Percentiles rank a stretch among this genome's conserved stretches.
phyloP scores from a whole-genome alignment of 2,888 invertebrate genomes.

The Sarcophaga subvicina region DNA sequence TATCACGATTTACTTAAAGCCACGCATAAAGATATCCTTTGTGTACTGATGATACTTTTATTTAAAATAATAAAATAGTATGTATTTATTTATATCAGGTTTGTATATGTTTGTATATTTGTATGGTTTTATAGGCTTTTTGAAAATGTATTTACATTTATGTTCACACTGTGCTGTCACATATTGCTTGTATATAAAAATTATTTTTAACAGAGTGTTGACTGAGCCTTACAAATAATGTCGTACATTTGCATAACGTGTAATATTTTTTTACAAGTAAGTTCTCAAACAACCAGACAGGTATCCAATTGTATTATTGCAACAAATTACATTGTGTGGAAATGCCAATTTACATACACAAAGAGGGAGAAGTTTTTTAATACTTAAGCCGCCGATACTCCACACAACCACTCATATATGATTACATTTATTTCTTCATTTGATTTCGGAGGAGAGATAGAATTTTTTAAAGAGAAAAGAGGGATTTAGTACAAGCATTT shows the following conservation, averaged over 20 bases:
- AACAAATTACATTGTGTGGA: slow-evolving; percentile 11
- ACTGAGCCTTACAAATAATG: too few relatives aligned
- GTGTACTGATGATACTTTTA: neutral
- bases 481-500: too few relatives aligned
- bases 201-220: neutral
- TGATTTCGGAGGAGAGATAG: too few relatives aligned
- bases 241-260: too few relatives aligned
- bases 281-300: too few relatives aligned
- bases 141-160: neutral
- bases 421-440: too few relatives aligned
- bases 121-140: neutral
- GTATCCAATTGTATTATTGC: neutral
- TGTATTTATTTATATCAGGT: neutral
- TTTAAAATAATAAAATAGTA: neutral
- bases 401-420: too few relatives aligned
- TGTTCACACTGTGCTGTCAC: neutral
- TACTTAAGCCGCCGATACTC: neutral
- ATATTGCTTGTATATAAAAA: slow-evolving; percentile 5
- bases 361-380: neutral
- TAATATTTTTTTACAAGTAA: too few relatives aligned
- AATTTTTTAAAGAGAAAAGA: too few relatives aligned
- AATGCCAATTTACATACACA: neutral
- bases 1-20: too few relatives aligned
- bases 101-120: neutral
- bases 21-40: too few relatives aligned